Evolutionary conservation across 2,113 vertebrate genomes (phyloP).

Genomic region (Synodontis membranacea): DNA sequence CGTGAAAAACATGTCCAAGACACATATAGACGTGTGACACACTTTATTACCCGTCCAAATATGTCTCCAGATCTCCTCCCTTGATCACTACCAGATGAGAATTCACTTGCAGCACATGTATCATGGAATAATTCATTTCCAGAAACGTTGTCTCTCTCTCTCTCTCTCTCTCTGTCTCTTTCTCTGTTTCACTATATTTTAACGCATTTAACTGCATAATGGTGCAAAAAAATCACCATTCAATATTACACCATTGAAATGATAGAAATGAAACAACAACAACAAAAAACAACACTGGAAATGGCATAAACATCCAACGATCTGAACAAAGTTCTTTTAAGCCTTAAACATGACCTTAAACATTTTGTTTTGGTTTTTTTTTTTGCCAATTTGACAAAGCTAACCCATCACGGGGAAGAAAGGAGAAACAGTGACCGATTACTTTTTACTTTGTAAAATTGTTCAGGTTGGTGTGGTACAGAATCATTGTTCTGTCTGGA

Average conservation of each 20-base stretch:
- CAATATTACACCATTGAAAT: neutral
- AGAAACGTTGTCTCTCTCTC: neutral
- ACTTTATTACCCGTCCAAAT: slow-evolving; percentile 9
- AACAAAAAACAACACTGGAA: neutral
- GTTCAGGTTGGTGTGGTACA: neutral
- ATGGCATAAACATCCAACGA: neutral
- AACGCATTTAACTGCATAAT: neutral
- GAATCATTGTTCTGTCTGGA: slow-evolving; percentile 4
- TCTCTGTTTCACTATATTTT: neutral
- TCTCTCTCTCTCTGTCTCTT: neutral
- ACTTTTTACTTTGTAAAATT: neutral
- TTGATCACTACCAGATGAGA: slow-evolving; percentile 31
- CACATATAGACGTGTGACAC: slow-evolving; percentile 3
- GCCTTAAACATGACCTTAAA: neutral
- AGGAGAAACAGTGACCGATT: too few species aligned
- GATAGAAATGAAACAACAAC: neutral
- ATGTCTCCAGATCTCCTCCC: slow-evolving; percentile 6
- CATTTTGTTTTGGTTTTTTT: too few species aligned
- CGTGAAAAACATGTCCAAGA: neutral
- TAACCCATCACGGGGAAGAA: neutral
- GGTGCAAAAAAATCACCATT: neutral
- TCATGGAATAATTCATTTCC: neutral
- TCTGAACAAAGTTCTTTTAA: neutral
- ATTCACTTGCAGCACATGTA: neutral
- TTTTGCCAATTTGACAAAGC: neutral